A percentile compares a stretch with the other conserved stretches of the same genome.
These are phyloP conservation scores for Pristis pectinata DNA, from an alignment of 2,797 vertebrate genomes.

Conservation along the genomic window DNA sequence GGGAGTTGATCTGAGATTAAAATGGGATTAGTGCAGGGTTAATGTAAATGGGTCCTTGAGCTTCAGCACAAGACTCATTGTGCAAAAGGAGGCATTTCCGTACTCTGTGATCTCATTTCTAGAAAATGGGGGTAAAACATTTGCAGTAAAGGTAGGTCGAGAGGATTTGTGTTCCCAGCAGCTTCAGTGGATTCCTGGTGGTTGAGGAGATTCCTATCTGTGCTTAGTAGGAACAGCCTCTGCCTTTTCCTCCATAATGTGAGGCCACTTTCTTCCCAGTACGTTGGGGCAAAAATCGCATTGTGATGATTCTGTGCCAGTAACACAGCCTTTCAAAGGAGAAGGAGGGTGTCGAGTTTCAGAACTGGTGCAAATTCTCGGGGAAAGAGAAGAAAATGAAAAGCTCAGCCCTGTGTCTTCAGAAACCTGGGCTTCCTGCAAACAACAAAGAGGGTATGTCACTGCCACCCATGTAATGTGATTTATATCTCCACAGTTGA, in stretches of 20 bases:
- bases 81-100: too few relatives aligned
- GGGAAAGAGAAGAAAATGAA: neutral
- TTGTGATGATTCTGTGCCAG: neutral
- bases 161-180: neutral
- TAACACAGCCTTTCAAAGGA: neutral
- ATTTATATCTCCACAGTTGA: slow-evolving; percentile 31
- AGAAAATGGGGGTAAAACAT: neutral
- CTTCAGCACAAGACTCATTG: too few relatives aligned
- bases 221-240: neutral
- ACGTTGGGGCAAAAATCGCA: neutral
- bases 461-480: slow-evolving; percentile 28
- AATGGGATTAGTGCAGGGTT: too few relatives aligned
- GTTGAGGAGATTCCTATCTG: neutral
- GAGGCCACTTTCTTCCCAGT: neutral
- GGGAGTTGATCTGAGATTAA: too few relatives aligned
- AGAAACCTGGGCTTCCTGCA: neutral
- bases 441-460: neutral
- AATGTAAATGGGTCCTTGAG: too few relatives aligned
- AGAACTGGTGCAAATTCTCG: neutral
- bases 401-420: neutral
- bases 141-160: neutral
- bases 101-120: too few relatives aligned
- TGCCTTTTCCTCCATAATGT: neutral
- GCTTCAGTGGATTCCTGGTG: neutral
- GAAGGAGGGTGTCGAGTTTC: neutral